Conservation (phyloP, 2,113 vertebrate species). For the Grammomys dolichurus region DNA sequence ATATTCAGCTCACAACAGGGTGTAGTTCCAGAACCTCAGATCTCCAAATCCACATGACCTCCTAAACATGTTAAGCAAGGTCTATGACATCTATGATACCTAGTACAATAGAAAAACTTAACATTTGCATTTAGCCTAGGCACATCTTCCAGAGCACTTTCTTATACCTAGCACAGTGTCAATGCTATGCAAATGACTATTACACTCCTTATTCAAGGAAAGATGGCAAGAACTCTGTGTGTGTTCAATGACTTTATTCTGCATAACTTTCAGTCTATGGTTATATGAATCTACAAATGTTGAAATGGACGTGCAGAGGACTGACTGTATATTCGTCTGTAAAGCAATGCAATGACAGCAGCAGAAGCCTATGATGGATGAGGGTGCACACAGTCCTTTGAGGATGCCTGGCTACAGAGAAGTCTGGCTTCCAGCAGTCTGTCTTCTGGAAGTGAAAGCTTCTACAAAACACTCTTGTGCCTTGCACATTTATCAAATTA, state of each 20-base stretch:
- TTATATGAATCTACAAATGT: background rate
- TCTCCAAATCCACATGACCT: background rate
- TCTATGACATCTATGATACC: too few species aligned
- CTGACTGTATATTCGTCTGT: background rate
- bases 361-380: background rate
- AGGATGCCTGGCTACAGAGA: background rate
- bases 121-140: background rate
- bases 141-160: background rate
- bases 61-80: background rate
- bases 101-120: background rate
- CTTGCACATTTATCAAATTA: constrained; percentile 39
- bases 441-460: background rate
- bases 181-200: background rate
- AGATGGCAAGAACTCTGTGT: background rate
- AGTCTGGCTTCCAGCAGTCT: background rate
- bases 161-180: too few species aligned
- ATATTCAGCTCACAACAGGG: too few species aligned
- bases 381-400: background rate
- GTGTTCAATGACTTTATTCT: background rate
- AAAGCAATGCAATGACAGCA: background rate
- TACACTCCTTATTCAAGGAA: background rate
- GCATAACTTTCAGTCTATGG: background rate
- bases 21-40: background rate
- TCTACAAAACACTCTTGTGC: background rate
- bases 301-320: background rate